Conservation (phyloP, 2,113 vertebrate species). For the Heteronetta atricapilla region DNA sequence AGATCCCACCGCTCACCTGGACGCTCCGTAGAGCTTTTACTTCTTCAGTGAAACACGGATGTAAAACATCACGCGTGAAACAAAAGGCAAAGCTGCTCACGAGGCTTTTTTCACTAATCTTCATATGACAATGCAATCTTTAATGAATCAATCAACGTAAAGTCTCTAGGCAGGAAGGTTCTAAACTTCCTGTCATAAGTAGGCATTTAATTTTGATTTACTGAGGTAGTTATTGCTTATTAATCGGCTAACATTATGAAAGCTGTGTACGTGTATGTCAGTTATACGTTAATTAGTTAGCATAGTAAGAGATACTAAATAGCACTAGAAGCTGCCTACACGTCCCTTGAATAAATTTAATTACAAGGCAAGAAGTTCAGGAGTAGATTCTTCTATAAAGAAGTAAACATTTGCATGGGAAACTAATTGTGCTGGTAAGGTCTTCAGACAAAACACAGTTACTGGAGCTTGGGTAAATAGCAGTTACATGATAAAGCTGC, state of each 20-base stretch:
- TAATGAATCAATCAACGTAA: constrained; percentile 58
- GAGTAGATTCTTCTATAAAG: background rate
- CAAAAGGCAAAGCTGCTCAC: background rate
- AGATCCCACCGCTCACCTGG: background rate
- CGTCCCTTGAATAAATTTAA: constrained; percentile 34
- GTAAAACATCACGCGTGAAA: background rate
- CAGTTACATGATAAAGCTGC: background rate
- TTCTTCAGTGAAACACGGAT: background rate
- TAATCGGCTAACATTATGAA: constrained; percentile 61
- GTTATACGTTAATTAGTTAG: constrained; percentile 67
- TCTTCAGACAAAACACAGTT: background rate
- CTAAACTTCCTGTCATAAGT: constrained; percentile 40
- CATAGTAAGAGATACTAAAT: constrained; percentile 44
- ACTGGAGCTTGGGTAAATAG: background rate
- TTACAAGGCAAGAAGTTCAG: constrained; percentile 18
- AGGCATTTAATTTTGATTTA: constrained; percentile 75
- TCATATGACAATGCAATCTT: background rate
- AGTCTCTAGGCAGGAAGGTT: constrained; percentile 48
- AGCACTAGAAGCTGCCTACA: constrained; percentile 21
- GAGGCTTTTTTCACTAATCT: background rate
- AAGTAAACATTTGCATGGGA: background rate
- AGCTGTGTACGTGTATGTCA: constrained; percentile 30
- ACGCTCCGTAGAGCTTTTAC: background rate
- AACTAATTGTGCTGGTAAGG: background rate
- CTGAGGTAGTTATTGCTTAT: constrained; percentile 57